phyloP scores from a whole-genome alignment of 2,888 invertebrate genomes.

The Cyclophora punctaria region DNA sequence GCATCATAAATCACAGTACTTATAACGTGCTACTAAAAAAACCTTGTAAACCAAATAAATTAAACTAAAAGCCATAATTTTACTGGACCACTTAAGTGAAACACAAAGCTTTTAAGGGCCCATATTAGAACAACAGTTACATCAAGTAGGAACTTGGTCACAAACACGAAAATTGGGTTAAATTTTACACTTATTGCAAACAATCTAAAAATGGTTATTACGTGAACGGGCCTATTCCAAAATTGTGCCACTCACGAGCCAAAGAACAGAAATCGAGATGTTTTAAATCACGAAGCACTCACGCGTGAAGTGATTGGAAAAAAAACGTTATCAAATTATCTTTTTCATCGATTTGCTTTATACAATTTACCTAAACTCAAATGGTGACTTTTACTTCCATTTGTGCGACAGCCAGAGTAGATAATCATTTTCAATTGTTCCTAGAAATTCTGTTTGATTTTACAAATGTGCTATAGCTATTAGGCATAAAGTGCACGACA shows the following conservation, averaged over 20 bases:
- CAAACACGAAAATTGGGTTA: slow-evolving; percentile 10
- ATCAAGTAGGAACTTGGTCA: not conserved
- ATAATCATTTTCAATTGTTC: no score
- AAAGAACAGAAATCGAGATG: slow-evolving; percentile 34
- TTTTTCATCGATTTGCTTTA: slow-evolving; percentile 52
- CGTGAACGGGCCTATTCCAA: slow-evolving; percentile 25
- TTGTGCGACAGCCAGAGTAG: slow-evolving; percentile 37
- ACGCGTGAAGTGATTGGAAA: slow-evolving; percentile 57
- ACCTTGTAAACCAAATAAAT: no score
- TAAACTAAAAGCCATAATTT: slow-evolving; percentile 10
- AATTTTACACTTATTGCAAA: slow-evolving; percentile 26
- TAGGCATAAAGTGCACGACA: no score
- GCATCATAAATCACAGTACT: no score
- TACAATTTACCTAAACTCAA: slow-evolving; percentile 51
- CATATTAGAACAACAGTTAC: slow-evolving; percentile 13
- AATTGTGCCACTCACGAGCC: slow-evolving; percentile 28
- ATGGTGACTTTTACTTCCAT: slow-evolving; percentile 50
- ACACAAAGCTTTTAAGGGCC: slow-evolving; percentile 17
- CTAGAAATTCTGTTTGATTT: no score
- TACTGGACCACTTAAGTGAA: slow-evolving; percentile 4
- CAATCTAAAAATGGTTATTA: slow-evolving; percentile 28
- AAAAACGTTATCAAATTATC: slow-evolving; percentile 40
- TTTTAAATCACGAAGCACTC: slow-evolving; percentile 61
- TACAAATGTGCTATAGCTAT: no score
- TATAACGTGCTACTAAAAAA: no score